Conservation (phyloP, 1,140 invertebrate genomes). For the Palaemon carinicauda region DNA sequence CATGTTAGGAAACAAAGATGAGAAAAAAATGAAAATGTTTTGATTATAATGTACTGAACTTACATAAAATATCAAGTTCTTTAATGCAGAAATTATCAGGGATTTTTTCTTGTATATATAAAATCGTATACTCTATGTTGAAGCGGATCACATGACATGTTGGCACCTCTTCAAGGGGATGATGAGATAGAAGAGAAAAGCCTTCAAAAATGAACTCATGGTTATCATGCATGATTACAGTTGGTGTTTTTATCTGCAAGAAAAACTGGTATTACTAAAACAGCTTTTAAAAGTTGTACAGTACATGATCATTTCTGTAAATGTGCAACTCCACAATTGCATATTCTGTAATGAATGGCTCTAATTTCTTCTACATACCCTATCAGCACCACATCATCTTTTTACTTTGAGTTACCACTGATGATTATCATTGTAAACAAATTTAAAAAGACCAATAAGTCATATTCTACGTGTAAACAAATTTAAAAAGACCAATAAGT, state of each 20-base stretch:
- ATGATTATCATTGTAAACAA: no score
- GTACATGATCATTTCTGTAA: no score
- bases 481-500: no score
- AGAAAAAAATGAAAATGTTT: no score
- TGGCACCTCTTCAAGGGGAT: conserved; percentile 84
- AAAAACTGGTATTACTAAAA: conserved; percentile 43
- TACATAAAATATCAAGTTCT: conserved; percentile 89
- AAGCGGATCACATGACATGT: conserved; percentile 93
- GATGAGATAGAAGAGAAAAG: conserved; percentile 96
- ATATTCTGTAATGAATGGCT: no score
- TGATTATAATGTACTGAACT: conserved; percentile 64
- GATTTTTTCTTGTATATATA: conserved; percentile 90
- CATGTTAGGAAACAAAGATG: no score
- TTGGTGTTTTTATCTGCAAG: conserved; percentile 85
- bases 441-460: no score
- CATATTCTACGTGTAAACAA: no score
- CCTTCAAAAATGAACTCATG: conserved; percentile 98
- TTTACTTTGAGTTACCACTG: no score
- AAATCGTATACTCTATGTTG: conserved; percentile 96
- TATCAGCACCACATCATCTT: no score
- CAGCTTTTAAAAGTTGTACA: neutral
- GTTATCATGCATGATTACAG: conserved; percentile 90
- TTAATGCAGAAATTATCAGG: conserved; percentile 93
- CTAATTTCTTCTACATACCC: no score
- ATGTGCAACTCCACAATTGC: no score